Evolutionary conservation across 2,888 invertebrate genomes (phyloP).

Genomic region (Odontothrips loti): DNA sequence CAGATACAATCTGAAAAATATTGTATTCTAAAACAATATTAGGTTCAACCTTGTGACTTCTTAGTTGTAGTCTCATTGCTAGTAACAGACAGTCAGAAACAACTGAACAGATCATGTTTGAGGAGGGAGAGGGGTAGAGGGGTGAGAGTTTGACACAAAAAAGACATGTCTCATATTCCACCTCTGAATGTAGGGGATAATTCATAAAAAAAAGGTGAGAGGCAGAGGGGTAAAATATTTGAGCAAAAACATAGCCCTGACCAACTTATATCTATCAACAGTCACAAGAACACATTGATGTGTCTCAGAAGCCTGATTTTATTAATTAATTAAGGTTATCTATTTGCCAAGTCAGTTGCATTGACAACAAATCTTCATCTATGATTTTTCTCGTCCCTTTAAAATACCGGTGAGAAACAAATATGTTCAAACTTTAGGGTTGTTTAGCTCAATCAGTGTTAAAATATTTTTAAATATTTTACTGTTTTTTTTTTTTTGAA

Average conservation of each 20-base stretch:
- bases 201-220: not conserved
- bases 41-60: not conserved
- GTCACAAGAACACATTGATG: not conserved
- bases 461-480: not conserved
- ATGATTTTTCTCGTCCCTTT: not conserved
- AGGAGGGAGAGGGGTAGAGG: too few relatives aligned
- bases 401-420: not conserved
- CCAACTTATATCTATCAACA: not conserved
- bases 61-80: not conserved
- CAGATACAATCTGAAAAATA: too few relatives aligned
- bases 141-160: not conserved
- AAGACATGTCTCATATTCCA: not conserved
- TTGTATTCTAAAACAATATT: too few relatives aligned
- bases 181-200: not conserved
- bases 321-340: too few relatives aligned
- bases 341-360: not conserved
- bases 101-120: not conserved
- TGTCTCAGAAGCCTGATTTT: too few relatives aligned
- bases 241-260: slow-evolving; percentile 1
- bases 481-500: not conserved
- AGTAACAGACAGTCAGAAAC: not conserved
- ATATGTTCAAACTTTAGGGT: not conserved
- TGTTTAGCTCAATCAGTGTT: not conserved
- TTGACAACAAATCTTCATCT: not conserved
- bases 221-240: not conserved